Base-by-base conservation (phyloP, 2,888 invertebrate species). In the Apodemia zela region DNA sequence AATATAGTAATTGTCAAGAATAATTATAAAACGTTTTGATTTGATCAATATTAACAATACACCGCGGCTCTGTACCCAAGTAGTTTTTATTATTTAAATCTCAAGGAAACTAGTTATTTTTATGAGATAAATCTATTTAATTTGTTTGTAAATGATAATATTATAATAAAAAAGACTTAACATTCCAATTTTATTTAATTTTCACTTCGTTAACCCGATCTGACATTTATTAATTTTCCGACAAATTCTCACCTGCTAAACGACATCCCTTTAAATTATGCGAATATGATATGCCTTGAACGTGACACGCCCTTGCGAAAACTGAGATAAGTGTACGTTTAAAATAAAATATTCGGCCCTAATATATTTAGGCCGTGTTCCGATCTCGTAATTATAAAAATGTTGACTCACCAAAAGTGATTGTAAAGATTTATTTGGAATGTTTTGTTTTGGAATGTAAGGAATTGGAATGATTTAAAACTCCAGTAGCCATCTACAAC, bases 181-280 rank as follows among this genome's bases (percentile, higher is more conserved):
- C n/a, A 45, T 13, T 18, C 18, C 4, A 51, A n/a, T 51, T 18
- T 51, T 2, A 51, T 51, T 51, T 51, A 21, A 5, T 21, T 21
- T 51, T 21, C 21, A 21, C 51, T 51, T 13, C 21, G 13, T 21
- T 21, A 18, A 51, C 51, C 51, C 21, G 13, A 18, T 51, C 51
- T 13, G 51, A 51, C 51, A 51, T 51, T 51, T 21, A 51, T 51
- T 51, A 51, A 51, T 51, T 51, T 51, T 21, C 18, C 18, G 51
- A 51, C 51, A 51, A 51, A 51, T 51, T 51, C 13, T 51, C 51
- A 51, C 51, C 18, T 51, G 51, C 51, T 51, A 21, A 51, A 8
- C 21, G 21, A 51, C 51, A 21, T 51, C 51, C 51, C 51, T 51
- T 51, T 21, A 51, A 51, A 51, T 51, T 21, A 51, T 45, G 45